Percentiles rank a stretch among this genome's conserved stretches.
Evolutionary conservation across 2,888 invertebrate species (phyloP).

Genomic region (Hirtodrosophila duncani): DNA sequence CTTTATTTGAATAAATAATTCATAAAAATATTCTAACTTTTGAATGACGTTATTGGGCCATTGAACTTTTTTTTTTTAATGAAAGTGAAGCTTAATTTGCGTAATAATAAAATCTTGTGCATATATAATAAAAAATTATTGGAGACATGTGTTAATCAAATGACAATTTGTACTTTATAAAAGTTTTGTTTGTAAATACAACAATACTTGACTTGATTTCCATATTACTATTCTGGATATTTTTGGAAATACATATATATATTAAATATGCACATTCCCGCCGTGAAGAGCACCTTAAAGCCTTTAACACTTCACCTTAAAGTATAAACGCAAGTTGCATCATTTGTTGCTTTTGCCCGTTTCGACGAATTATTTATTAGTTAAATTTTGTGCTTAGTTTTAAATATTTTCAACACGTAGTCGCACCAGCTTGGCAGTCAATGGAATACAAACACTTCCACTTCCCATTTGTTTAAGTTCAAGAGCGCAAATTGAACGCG

Average conservation of each 20-base stretch:
- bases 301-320: too few relatives aligned
- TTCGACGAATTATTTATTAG: too few relatives aligned
- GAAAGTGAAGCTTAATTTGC: conserved; percentile 4
- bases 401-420: conserved; percentile 13
- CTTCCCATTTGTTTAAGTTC: conserved; percentile 29
- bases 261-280: too few relatives aligned
- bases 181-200: conserved; percentile 25
- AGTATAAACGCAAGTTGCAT: too few relatives aligned
- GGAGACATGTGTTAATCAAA: conserved; percentile 27
- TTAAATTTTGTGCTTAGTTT: too few relatives aligned
- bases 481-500: conserved; percentile 18
- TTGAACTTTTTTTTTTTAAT: too few relatives aligned
- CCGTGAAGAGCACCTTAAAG: too few relatives aligned
- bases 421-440: conserved; percentile 5
- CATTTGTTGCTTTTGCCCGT: too few relatives aligned
- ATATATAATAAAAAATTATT: conserved; percentile 19
- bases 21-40: too few relatives aligned
- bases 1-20: too few relatives aligned
- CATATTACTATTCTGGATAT: conserved; percentile 12
- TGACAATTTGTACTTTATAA: conserved; percentile 26
- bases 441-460: too few relatives aligned
- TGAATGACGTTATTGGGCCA: too few relatives aligned
- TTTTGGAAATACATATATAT: conserved; percentile 20
- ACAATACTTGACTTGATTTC: conserved; percentile 33
- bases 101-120: neutral